A percentile compares a stretch with the other conserved stretches of the same genome.
phyloP scores from a whole-genome alignment of 2,797 vertebrate species.

The Odontamblyopus lacepedii region DNA sequence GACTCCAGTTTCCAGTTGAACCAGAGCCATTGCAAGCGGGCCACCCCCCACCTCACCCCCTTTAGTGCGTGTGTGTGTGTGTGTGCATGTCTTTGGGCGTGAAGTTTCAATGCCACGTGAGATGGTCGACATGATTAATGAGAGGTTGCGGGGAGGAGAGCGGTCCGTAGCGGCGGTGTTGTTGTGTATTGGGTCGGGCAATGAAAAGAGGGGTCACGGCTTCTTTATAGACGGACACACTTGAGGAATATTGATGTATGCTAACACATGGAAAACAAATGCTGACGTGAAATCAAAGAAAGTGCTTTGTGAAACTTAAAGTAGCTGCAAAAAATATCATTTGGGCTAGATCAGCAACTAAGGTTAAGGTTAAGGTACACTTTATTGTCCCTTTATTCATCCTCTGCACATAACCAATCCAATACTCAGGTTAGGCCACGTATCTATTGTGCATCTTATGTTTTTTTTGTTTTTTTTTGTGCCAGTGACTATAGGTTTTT shows the following conservation, averaged over 20 bases:
- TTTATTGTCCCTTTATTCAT: too few relatives aligned
- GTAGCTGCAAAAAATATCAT: neutral
- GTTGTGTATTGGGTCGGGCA: constrained; percentile 15
- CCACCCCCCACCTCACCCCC: constrained; percentile 9
- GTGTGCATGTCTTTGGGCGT: constrained; percentile 7
- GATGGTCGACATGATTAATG: constrained; percentile 79
- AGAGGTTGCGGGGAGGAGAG: constrained; percentile 56
- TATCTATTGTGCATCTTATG: too few relatives aligned
- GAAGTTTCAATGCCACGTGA: constrained; percentile 52
- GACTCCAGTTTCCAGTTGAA: constrained; percentile 71
- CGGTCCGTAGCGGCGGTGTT: constrained; percentile 45
- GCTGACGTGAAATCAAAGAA: constrained; percentile 7
- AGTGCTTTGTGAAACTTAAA: neutral
- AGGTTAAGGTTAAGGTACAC: too few relatives aligned
- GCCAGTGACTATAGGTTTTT: too few relatives aligned
- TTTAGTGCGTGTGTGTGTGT: constrained; percentile 22
- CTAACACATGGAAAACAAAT: constrained; percentile 23
- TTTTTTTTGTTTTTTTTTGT: too few relatives aligned
- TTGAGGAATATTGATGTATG: constrained; percentile 41
- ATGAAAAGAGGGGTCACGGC: constrained; percentile 36
- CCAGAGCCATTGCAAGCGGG: constrained; percentile 61
- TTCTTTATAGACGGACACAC: constrained; percentile 24
- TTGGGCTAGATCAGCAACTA: neutral
- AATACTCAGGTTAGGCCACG: too few relatives aligned
- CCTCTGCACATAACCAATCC: too few relatives aligned